Evolutionary conservation across 2,113 vertebrate species (phyloP), one percentile per base, ranked within the genome.

Genomic region (Grus americana): DNA sequence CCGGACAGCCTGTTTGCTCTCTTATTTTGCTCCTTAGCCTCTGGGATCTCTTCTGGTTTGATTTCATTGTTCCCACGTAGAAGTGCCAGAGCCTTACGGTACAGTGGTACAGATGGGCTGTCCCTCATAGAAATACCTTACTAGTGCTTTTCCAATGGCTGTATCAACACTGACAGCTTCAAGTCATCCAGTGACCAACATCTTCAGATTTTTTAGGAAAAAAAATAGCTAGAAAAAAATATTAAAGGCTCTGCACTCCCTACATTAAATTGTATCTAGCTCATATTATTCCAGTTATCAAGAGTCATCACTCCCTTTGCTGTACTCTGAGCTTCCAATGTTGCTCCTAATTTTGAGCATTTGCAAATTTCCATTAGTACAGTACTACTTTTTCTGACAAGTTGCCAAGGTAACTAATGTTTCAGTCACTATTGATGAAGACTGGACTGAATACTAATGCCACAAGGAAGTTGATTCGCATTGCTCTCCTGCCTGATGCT

Each of bases 111-210:
- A 16, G 24, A 12, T 18, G 9, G 47, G 9, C 8, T 68, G 11
- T 17, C 23, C 20, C 20, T 52, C 32, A 5, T 58, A 21, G 12
- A 47, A 87, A 82, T 30, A 32, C 34, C 22, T 67, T 32, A 50
- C 5, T 14, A 40, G 11, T 38, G 19, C 5, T 82, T 83, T 68
- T 87, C 23, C 20, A 62, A 6, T 27, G 14, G 6, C 24, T 55
- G 3, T 26, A 44, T 13, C 27, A n/a, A 20, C 16, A 30, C 6
- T 15, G 20, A 36, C 0, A 1, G 6, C 11, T 79, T 40, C 15
- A 74, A 55, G 44, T n/a, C 27, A 50, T 29, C 7, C 32, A 59
- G 9, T 16, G 21, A 65, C 8, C 9, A 47, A 38, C 5, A 79
- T 8, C 23, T 13, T 66, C n/a, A 29, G 29, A 55, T 8, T 9